A percentile compares a stretch with the other conserved stretches of the same genome.
Evolutionary conservation across 2,888 invertebrate species (phyloP).

Genomic region (Ophion obscuratus): DNA sequence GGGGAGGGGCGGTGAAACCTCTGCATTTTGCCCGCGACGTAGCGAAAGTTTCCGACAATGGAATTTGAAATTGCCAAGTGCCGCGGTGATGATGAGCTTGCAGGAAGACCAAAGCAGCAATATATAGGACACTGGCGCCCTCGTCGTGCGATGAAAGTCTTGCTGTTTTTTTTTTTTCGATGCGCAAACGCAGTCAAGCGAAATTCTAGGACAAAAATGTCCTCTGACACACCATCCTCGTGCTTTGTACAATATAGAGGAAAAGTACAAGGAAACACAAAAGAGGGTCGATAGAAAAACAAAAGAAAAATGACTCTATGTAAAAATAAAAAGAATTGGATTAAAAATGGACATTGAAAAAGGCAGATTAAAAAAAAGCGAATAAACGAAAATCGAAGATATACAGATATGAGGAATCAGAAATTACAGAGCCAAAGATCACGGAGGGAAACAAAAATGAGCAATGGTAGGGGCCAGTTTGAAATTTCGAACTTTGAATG

Average conservation of each 20-base stretch:
- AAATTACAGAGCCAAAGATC: too few species aligned
- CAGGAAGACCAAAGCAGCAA: neutral
- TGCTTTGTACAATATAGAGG: neutral
- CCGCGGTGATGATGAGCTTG: neutral
- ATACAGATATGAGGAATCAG: too few species aligned
- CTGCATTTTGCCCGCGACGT: slow-evolving; percentile 14
- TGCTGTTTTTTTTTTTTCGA: neutral
- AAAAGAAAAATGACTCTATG: too few species aligned
- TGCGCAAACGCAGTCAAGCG: neutral
- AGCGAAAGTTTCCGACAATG: slow-evolving; percentile 61
- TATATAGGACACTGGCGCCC: neutral
- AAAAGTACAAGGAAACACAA: neutral
- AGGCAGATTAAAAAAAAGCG: too few species aligned
- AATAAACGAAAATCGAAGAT: too few species aligned
- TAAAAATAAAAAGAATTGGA: too few species aligned
- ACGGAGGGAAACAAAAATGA: too few species aligned
- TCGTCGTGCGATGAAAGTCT: neutral
- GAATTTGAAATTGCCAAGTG: slow-evolving; percentile 41
- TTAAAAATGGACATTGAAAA: too few species aligned
- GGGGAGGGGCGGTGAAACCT: neutral
- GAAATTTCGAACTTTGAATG: too few species aligned
- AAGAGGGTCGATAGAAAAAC: too few species aligned
- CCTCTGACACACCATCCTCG: too few species aligned
- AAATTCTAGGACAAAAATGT: neutral
- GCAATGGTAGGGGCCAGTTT: too few species aligned